phyloP scores from a whole-genome alignment of 2,888 invertebrate species.

The Palloptera scutellata region DNA sequence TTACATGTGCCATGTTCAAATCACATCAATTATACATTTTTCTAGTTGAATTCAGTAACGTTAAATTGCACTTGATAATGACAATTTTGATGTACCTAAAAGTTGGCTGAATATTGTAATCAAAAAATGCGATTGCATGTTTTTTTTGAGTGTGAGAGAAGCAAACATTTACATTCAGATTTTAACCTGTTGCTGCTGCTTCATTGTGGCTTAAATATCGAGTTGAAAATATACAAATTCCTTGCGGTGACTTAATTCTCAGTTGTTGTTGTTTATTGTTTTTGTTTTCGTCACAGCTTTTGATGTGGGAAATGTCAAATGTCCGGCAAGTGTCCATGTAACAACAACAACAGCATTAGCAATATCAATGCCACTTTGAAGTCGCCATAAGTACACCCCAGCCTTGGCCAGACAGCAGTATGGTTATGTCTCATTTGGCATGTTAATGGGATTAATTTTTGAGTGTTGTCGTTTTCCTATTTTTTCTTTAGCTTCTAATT shows the following conservation, averaged over 20 bases:
- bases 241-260: neutral
- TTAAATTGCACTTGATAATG: too few species aligned
- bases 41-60: too few species aligned
- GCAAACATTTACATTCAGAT: too few species aligned
- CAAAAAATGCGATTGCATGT: too few species aligned
- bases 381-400: conserved; percentile 8
- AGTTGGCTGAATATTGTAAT: too few species aligned
- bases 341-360: conserved; percentile 33
- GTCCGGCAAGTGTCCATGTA: conserved; percentile 50
- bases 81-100: too few species aligned
- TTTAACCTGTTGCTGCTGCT: too few species aligned
- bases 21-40: too few species aligned
- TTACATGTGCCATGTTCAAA: too few species aligned
- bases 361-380: conserved; percentile 28
- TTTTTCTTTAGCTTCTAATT: conserved; percentile 38
- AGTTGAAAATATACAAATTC: conserved; percentile 11
- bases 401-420: conserved; percentile 34
- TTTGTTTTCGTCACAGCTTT: neutral
- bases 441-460: conserved; percentile 55
- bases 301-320: conserved; percentile 57
- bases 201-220: neutral
- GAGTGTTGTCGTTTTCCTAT: conserved; percentile 47
- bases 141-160: too few species aligned
- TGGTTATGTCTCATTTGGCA: conserved; percentile 38
- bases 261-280: conserved; percentile 1